A percentile compares a stretch with the other conserved stretches of the same genome.
Evolutionary conservation across 2,113 vertebrate genomes (phyloP).

Genomic region (Pontoporia blainvillei): DNA sequence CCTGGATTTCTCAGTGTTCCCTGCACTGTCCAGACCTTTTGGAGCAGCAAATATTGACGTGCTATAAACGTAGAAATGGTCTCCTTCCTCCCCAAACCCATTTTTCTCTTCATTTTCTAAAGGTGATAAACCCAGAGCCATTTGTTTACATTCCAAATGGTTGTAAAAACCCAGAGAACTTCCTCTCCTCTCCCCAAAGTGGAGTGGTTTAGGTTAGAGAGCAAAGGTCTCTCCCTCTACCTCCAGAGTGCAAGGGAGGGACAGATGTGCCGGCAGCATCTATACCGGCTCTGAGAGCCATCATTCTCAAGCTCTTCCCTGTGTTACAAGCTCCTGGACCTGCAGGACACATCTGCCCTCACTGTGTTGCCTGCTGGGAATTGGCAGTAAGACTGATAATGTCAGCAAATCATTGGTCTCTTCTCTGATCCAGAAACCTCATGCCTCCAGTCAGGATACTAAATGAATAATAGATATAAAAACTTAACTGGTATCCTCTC

Average conservation of each 20-base stretch:
- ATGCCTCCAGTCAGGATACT: not conserved
- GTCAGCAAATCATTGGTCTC: not conserved
- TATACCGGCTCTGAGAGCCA: not conserved
- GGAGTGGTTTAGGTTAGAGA: not conserved
- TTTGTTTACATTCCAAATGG: constrained; percentile 33
- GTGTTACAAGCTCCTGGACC: rapidly evolving
- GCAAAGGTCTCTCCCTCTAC: not conserved
- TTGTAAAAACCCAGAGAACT: not conserved
- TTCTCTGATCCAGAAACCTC: not conserved
- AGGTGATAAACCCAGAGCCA: not conserved
- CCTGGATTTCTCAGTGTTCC: not conserved
- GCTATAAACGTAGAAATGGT: not conserved
- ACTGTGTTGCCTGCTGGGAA: rapidly evolving
- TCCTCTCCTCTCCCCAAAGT: not conserved
- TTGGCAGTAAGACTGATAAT: not conserved
- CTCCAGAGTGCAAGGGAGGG: not conserved
- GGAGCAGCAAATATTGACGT: not conserved
- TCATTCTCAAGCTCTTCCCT: no score
- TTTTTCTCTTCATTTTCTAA: not conserved
- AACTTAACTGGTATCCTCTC: not conserved
- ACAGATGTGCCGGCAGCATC: rapidly evolving
- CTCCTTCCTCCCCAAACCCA: not conserved
- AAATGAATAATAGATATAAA: not conserved
- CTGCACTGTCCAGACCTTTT: not conserved
- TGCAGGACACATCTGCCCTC: not conserved